These are phyloP conservation scores for Macrophya alboannulata DNA, from an alignment of 2,888 invertebrate genomes.

Conservation along the genomic window DNA sequence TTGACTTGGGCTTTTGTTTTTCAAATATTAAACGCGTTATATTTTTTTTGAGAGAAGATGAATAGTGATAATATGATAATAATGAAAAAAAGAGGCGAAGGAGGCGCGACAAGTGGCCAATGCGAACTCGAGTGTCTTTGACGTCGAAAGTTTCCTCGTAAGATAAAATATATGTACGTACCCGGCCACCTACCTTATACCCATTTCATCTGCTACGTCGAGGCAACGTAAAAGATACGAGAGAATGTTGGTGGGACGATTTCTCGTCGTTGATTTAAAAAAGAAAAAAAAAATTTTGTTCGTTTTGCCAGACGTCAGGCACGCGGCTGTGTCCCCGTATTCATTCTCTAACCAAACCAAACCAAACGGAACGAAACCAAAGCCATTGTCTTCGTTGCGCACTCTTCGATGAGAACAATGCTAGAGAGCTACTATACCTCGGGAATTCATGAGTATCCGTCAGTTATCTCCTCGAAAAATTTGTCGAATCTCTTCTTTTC, in stretches of 20 bases:
- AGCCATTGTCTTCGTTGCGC: constrained; percentile 19
- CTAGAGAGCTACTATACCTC: neutral
- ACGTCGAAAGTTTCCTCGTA: constrained; percentile 28
- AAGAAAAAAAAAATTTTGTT: too few species aligned
- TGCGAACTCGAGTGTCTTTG: constrained; percentile 41
- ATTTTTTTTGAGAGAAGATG: neutral
- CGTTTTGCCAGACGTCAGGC: constrained; percentile 33
- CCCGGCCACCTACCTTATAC: neutral
- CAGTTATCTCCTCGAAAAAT: neutral
- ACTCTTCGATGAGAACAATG: constrained; percentile 20
- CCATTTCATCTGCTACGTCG: neutral
- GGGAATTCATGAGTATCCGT: neutral
- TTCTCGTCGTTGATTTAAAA: constrained; percentile 16
- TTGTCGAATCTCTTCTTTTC: neutral
- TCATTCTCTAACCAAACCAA: constrained; percentile 25
- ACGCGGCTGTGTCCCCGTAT: neutral
- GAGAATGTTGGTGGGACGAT: constrained; percentile 30
- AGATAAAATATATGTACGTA: constrained; percentile 44
- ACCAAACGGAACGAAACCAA: neutral
- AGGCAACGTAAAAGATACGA: constrained; percentile 46
- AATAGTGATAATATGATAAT: neutral
- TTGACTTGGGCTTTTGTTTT: neutral
- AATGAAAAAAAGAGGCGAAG: neutral
- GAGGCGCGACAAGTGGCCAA: constrained; percentile 49
- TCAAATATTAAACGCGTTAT: neutral